Conservation (phyloP, 2,888 invertebrate genomes). For the Nomada flava region DNA sequence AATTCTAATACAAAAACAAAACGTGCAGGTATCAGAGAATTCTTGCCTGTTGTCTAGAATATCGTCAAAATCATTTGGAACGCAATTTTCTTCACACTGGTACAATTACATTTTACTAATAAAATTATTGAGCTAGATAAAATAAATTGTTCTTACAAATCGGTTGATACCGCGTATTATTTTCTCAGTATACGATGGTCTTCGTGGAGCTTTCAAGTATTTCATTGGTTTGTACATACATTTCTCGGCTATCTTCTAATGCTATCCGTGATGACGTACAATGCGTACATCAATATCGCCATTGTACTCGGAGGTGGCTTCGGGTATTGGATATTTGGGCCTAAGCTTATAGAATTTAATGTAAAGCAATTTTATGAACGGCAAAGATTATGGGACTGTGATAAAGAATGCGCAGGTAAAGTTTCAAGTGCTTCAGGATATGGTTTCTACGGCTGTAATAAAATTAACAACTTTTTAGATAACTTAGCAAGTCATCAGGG, state of each 20-base stretch:
- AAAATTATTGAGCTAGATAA: conserved; percentile 1
- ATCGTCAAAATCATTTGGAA: conserved; percentile 62
- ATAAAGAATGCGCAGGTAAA: conserved; percentile 79
- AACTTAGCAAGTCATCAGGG: conserved; percentile 67
- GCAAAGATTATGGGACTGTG: conserved; percentile 72
- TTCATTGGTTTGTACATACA: conserved; percentile 86
- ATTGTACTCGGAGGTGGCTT: conserved; percentile 87
- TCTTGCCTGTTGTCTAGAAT: conserved; percentile 82
- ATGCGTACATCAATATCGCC: conserved; percentile 88
- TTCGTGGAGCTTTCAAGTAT: conserved; percentile 84
- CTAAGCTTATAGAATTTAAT: conserved; percentile 85
- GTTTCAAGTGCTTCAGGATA: not conserved
- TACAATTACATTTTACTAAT: conserved; percentile 55
- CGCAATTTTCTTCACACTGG: conserved; percentile 68
- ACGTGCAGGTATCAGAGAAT: conserved; percentile 83
- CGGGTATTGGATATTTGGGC: conserved; percentile 87
- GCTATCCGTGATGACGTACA: conserved; percentile 91
- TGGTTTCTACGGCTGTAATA: not conserved
- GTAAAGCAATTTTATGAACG: conserved; percentile 84
- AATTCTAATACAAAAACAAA: conserved; percentile 78
- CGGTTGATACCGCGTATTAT: conserved; percentile 24
- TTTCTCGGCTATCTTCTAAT: conserved; percentile 89
- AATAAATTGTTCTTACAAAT: not conserved
- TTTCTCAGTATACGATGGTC: conserved; percentile 75
- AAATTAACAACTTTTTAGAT: conserved; percentile 66